Base-by-base conservation (phyloP, 2,797 vertebrate genomes). In the Hylomyscus alleni region DNA sequence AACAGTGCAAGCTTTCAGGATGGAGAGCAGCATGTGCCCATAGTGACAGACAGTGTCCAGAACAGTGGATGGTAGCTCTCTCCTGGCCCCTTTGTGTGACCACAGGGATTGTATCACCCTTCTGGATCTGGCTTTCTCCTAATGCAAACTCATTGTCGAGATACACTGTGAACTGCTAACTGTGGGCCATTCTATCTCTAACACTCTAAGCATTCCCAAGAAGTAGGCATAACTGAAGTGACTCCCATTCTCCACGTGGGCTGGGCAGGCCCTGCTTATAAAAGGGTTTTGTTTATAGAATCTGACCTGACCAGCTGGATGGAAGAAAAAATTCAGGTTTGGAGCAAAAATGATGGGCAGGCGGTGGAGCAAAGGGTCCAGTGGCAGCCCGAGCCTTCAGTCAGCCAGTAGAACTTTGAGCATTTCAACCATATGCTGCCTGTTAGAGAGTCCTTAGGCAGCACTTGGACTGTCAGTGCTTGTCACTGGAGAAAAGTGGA, bases 71-170 rank as follows among this genome's bases (percentile, higher is more conserved):
- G 69, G n/a, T 34, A 37, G 60, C 15, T 34, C 93, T 3, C 24
- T 20, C 31, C 20, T 65, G 3, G 26, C 40, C 52, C 22, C 47
- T 76, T 4, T 3, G 0, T 58, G 50, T 77, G 87, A 72, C 50
- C 17, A 7, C 69, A 4, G 8, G 29, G 82, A 85, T 93, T 31
- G 52, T 69, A 58, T 54, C 22, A 31, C 20, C 44, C 44, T 29
- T 81, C 22, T 80, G 29, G 37, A 52, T 88, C 94, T 78, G 81
- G 29, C 87, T 93, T 90, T 19, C 80, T 95, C 40, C 34, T 88
- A n/a, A 62, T 80, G 77, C 81, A 73, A 40, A 62, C 50, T 19
- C 56, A 44, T 76, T 19, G 20, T 89, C 89, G 37, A 22, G 22
- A 17, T 88, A 17, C 22, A 47, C 14, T 80, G 44, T 86, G 22